These are phyloP conservation scores for Lacerta agilis DNA, from an alignment of 2,797 vertebrate genomes.

Conservation along the genomic window DNA sequence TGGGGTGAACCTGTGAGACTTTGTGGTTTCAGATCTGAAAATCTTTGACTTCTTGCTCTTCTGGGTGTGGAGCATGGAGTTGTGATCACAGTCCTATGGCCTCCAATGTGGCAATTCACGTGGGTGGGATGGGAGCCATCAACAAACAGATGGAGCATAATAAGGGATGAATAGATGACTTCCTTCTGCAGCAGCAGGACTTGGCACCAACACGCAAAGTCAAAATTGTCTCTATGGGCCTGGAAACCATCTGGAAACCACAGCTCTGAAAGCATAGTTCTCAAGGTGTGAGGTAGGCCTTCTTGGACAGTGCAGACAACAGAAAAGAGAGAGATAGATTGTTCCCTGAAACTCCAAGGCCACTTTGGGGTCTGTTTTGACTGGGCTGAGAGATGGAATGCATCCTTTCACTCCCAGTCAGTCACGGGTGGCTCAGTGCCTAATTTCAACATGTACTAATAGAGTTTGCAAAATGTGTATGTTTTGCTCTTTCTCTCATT, in stretches of 20 bases:
- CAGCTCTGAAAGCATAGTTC: neutral
- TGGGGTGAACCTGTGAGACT: neutral
- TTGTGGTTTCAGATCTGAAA: neutral
- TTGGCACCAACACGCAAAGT: neutral
- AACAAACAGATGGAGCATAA: neutral
- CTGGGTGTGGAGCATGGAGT: neutral
- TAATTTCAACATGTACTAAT: neutral
- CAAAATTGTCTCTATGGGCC: neutral
- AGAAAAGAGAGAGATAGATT: neutral
- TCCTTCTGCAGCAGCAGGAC: neutral
- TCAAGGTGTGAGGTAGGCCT: neutral
- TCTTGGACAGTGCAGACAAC: neutral
- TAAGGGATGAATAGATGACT: neutral
- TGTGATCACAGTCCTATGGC: neutral
- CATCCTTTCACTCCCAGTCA: neutral
- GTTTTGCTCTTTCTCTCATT: too few relatives aligned
- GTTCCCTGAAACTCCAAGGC: neutral
- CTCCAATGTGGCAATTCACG: neutral
- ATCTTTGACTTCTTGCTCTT: neutral
- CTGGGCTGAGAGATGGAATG: constrained; percentile 2
- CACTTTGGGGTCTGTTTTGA: constrained; percentile 1
- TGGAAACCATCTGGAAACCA: neutral
- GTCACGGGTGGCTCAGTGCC: neutral
- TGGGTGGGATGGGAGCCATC: neutral
- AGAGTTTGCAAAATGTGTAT: neutral